Base-by-base conservation (phyloP, 2,797 vertebrate species). In the Rallus crepitans region DNA sequence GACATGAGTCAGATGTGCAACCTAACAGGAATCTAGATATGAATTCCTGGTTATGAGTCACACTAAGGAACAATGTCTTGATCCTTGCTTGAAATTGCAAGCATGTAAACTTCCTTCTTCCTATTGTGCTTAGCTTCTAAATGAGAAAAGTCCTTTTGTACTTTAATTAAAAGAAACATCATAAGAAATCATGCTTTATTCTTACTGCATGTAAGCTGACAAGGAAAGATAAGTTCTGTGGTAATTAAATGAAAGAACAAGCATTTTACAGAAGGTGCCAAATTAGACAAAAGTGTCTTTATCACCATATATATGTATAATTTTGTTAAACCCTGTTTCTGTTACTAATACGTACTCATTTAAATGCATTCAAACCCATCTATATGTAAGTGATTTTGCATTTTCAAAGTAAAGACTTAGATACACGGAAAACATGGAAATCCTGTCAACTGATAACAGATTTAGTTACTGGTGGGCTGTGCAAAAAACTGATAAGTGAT, bases 31-130 rank as follows among this genome's bases (percentile, higher is more conserved):
- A 97, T 96, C 87, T 60, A 55, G 53, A 72, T 31, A n/a, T 95
- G 88, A 93, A 96, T 97, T 97, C 89, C 93, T 97, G 80, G 95
- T 91, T 82, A 66, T 90, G 75, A 97, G 77, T 96, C 87, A 97
- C 21, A 63, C 71, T 68, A 57, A 59, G 70, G 64, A 84, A 85
- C 85, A 97, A 93, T 89, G 53, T 89, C 80, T 93, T 96, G 81
- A 88, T 97, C 87, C 61, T 85, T 68, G 66, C 71, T 93, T 90
- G 72, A 75, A 82, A 83, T 70, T 7, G 4, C 9, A 89, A 92
- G 89, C 70, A 40, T 84, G 56, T 95, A 91, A 93, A 96, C 91
- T 97, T 96, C 97, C 94, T 95, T 96, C 48, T 93, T 93, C 95
- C 96, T 93, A 94, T 94, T 94, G 59, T 60, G n/a, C 28, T 64